phyloP scores from a whole-genome alignment of 2,888 invertebrate species.

The Diarsia mendica region DNA sequence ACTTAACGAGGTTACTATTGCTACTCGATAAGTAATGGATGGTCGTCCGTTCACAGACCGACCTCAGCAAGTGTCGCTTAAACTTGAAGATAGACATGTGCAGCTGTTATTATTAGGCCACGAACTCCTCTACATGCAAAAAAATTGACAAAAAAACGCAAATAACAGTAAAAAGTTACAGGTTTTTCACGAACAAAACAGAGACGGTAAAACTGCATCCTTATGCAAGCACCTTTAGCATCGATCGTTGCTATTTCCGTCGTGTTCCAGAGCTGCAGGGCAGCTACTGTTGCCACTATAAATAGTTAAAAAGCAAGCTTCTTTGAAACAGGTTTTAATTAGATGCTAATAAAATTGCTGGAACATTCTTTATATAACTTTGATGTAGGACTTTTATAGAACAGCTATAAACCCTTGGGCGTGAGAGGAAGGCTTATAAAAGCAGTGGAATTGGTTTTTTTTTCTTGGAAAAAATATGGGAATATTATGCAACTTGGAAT shows the following conservation, averaged over 20 bases:
- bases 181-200: too few relatives aligned
- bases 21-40: too few relatives aligned
- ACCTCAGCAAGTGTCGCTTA: not conserved
- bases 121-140: too few relatives aligned
- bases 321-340: constrained; percentile 34
- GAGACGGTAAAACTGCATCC: not conserved
- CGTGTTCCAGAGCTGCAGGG: constrained; percentile 17
- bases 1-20: too few relatives aligned
- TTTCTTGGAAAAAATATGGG: not conserved
- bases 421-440: not conserved
- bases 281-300: constrained; percentile 27
- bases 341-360: constrained; percentile 32
- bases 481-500: not conserved
- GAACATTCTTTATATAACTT: constrained; percentile 14
- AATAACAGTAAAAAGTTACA: too few relatives aligned
- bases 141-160: too few relatives aligned
- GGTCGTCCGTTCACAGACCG: not conserved
- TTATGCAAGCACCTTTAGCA: constrained; percentile 6
- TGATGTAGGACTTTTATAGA: constrained; percentile 13
- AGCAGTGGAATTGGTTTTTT: constrained; percentile 9
- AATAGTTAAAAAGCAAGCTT: constrained; percentile 38
- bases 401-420: not conserved
- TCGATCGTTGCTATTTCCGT: constrained; percentile 44
- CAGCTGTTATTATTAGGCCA: not conserved
- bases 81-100: not conserved